Percentiles rank a stretch among this genome's conserved stretches.
These are phyloP conservation scores for Drosophila simulans DNA, from an alignment of 1,140 invertebrate genomes.

Conservation along the genomic window DNA sequence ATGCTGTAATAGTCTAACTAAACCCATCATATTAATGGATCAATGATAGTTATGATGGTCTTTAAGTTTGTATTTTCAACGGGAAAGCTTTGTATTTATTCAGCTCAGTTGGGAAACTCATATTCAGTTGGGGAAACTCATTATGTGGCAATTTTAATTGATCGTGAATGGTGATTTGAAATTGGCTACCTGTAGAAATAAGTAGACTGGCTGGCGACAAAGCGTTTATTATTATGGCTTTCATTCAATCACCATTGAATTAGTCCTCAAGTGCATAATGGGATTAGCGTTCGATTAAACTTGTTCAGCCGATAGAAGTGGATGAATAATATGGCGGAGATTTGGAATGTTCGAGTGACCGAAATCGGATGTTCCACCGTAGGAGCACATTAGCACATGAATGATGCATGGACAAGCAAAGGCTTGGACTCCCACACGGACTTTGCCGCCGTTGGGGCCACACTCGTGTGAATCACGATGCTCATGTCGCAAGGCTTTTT, in stretches of 20 bases:
- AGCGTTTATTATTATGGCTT: constrained; percentile 7
- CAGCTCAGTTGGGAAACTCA: not conserved
- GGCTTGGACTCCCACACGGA: constrained; percentile 24
- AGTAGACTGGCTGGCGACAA: constrained; percentile 15
- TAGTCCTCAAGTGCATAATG: constrained; percentile 16
- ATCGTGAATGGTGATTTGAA: not conserved
- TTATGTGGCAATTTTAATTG: not conserved
- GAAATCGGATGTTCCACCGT: constrained; percentile 29
- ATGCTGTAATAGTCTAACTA: not conserved
- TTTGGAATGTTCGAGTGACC: not conserved
- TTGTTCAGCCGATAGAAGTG: not conserved
- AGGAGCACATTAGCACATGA: constrained; percentile 27
- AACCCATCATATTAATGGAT: not conserved
- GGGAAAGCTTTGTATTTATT: not conserved
- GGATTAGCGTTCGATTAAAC: constrained; percentile 25
- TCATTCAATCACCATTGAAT: not conserved
- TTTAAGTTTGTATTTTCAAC: not conserved
- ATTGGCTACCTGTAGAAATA: not conserved
- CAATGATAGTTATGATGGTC: not conserved
- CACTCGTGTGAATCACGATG: constrained; percentile 31
- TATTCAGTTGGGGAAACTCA: not conserved
- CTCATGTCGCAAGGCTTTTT: constrained; percentile 25
- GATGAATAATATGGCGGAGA: not conserved
- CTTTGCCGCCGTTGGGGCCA: constrained; percentile 31
- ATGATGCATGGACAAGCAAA: constrained; percentile 29